phyloP scores from a whole-genome alignment of 1,140 invertebrate genomes.

The Cyrtorhinus lividipennis region DNA sequence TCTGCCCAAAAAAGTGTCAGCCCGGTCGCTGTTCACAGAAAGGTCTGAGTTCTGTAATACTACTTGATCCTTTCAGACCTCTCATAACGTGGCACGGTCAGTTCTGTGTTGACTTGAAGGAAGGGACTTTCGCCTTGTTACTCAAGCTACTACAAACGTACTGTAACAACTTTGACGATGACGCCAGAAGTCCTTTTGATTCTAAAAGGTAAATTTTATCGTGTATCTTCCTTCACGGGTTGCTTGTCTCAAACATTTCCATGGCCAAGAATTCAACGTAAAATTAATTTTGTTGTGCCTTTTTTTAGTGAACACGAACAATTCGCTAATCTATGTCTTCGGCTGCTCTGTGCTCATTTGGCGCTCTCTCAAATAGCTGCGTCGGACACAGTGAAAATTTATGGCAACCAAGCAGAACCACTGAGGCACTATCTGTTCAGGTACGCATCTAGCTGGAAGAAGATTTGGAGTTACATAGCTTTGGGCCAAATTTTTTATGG shows the following conservation, averaged over 20 bases:
- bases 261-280: too few relatives aligned
- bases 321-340: constrained; percentile 43
- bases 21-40: too few relatives aligned
- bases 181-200: constrained; percentile 28
- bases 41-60: too few relatives aligned
- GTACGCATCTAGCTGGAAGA: too few relatives aligned
- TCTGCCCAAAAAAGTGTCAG: too few relatives aligned
- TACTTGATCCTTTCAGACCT: constrained; percentile 30
- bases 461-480: too few relatives aligned
- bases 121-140: constrained; percentile 42
- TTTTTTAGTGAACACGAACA: constrained; percentile 38
- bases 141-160: constrained; percentile 43
- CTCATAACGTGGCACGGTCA: constrained; percentile 41
- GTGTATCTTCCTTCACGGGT: too few relatives aligned
- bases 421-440: constrained; percentile 41
- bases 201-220: not conserved
- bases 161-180: constrained; percentile 35
- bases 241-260: not conserved
- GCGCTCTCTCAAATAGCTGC: constrained; percentile 39
- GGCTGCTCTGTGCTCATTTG: constrained; percentile 43
- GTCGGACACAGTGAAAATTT: constrained; percentile 32
- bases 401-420: constrained; percentile 38
- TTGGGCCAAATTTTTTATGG: too few relatives aligned
- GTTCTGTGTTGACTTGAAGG: constrained; percentile 48
- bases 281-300: too few relatives aligned